Percentiles rank a stretch among this genome's conserved stretches.
These are phyloP conservation scores for Lepilemur ruficaudatus DNA, from an alignment of 2,797 vertebrate species.

Conservation along the genomic window DNA sequence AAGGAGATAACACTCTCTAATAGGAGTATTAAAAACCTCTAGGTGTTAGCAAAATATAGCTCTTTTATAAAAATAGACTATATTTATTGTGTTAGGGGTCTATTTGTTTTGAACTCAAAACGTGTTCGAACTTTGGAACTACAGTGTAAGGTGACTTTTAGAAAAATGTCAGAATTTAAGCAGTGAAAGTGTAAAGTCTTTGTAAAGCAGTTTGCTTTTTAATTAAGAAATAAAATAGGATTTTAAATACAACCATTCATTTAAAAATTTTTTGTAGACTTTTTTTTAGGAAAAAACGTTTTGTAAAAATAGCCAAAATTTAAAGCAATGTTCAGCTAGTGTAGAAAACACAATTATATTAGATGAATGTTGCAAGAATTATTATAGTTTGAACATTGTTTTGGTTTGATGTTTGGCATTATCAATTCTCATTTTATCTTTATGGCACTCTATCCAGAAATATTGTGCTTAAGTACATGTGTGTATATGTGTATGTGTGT, in stretches of 20 bases:
- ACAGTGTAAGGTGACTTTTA: background rate
- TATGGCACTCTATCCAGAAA: background rate
- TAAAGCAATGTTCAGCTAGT: background rate
- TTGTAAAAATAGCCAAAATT: background rate
- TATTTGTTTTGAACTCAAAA: conserved; percentile 21
- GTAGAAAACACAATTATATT: background rate
- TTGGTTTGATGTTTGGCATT: background rate
- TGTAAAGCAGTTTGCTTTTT: background rate
- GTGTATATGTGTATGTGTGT: background rate
- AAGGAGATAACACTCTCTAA: background rate
- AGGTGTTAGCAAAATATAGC: background rate
- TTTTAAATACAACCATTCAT: background rate
- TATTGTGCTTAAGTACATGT: background rate
- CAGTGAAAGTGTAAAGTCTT: background rate
- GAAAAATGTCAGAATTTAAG: conserved; percentile 26
- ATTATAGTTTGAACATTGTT: conserved; percentile 2
- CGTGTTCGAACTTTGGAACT: background rate
- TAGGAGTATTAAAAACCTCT: background rate
- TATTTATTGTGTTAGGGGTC: background rate
- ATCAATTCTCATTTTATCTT: background rate
- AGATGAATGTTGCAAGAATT: background rate
- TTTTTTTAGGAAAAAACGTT: background rate
- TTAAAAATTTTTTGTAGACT: background rate
- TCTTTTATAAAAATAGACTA: background rate
- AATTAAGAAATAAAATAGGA: conserved; percentile 16